Conservation (phyloP, 2,113 vertebrate genomes). For the Thamnophis sirtalis region DNA sequence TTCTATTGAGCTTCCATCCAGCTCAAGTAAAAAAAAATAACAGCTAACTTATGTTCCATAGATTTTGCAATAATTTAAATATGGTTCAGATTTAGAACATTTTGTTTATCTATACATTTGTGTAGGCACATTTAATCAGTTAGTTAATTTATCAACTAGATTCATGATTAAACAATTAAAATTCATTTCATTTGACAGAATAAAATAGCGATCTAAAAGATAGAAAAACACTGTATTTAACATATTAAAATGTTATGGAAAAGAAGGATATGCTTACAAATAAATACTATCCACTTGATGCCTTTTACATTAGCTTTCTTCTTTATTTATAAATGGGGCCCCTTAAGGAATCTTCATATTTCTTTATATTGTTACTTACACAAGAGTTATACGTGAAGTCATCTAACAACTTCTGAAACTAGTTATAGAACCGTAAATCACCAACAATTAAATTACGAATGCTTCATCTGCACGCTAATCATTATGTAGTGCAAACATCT, state of each 20-base stretch:
- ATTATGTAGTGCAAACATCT: neutral
- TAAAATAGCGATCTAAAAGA: neutral
- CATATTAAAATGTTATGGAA: neutral
- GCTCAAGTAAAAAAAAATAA: neutral
- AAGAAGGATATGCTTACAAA: neutral
- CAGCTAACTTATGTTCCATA: neutral
- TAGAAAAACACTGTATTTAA: neutral
- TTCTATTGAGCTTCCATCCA: neutral
- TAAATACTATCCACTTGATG: neutral
- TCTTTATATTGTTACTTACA: neutral
- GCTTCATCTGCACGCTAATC: constrained; percentile 32
- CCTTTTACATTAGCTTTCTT: neutral
- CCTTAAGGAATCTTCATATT: neutral
- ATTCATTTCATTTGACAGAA: neutral
- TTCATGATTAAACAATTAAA: neutral
- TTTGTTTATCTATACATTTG: neutral
- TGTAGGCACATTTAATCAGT: neutral
- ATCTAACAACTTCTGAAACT: neutral
- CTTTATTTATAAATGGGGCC: neutral
- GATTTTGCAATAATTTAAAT: neutral
- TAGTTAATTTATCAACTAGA: neutral
- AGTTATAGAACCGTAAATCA: neutral
- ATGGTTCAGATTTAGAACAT: neutral
- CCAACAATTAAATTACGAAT: constrained; percentile 25
- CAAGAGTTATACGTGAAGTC: neutral